A percentile compares a stretch with the other conserved stretches of the same genome.
phyloP scores from a whole-genome alignment of 1,140 invertebrate species.

The Formica selysi region DNA sequence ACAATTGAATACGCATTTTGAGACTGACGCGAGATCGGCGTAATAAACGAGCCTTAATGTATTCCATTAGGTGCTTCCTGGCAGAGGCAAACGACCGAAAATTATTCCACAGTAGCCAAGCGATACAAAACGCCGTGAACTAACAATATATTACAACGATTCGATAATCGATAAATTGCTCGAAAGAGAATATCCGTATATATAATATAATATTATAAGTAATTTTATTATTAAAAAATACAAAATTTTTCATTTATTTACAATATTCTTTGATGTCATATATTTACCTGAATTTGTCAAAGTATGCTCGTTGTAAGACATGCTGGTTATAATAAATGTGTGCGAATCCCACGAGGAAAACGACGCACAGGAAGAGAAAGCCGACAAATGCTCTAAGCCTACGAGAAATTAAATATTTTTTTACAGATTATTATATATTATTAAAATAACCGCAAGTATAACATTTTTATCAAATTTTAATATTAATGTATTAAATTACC shows the following conservation, averaged over 20 bases:
- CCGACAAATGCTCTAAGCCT: slow-evolving; percentile 93
- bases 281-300: slow-evolving; percentile 90
- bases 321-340: slow-evolving; percentile 94
- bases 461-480: neutral
- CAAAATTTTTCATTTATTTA: too few species aligned
- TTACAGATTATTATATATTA: neutral
- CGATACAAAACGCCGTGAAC: neutral
- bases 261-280: neutral
- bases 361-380: slow-evolving; percentile 92
- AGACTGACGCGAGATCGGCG: slow-evolving; percentile 60
- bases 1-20: slow-evolving; percentile 65
- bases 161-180: neutral
- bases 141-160: slow-evolving; percentile 24
- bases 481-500: slow-evolving; percentile 67
- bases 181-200: neutral
- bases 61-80: slow-evolving; percentile 78
- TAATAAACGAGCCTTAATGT: slow-evolving; percentile 75
- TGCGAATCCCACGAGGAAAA: slow-evolving; percentile 93
- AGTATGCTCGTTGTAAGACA: slow-evolving; percentile 93
- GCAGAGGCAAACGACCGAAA: slow-evolving; percentile 71
- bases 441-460: slow-evolving; percentile 4
- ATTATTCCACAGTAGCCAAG: slow-evolving; percentile 56
- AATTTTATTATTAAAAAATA: neutral
- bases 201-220: neutral
- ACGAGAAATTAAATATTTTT: slow-evolving; percentile 65